Evolutionary conservation across 2,797 vertebrate species (phyloP).

Genomic region (Falco naumanni): DNA sequence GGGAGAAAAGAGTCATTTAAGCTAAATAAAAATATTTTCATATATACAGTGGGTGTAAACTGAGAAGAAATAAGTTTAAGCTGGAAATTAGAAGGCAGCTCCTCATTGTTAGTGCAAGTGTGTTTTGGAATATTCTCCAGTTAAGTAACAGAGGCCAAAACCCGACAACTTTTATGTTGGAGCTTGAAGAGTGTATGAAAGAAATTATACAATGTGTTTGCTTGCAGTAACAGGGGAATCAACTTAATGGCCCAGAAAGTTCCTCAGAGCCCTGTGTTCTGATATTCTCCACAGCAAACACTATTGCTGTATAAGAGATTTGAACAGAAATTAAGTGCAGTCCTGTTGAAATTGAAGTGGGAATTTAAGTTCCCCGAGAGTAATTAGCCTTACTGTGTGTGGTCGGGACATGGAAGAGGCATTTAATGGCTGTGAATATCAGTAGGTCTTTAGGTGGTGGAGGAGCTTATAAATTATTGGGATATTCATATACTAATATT

Average conservation of each 20-base stretch:
- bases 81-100: neutral
- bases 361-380: conserved; percentile 49
- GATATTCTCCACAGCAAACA: conserved; percentile 19
- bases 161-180: neutral
- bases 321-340: conserved; percentile 55
- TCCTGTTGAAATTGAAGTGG: conserved; percentile 65
- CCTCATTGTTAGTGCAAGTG: conserved; percentile 12
- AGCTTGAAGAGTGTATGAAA: neutral
- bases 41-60: neutral
- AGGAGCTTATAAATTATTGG: neutral
- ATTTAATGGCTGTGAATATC: conserved; percentile 28
- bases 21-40: neutral
- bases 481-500: neutral
- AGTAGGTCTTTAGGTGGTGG: conserved; percentile 7
- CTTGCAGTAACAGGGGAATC: conserved; percentile 42
- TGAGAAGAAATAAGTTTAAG: neutral
- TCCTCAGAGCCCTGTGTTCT: neutral
- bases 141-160: conserved; percentile 5
- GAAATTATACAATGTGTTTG: conserved; percentile 41
- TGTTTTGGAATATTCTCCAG: neutral
- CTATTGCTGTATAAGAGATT: conserved; percentile 22
- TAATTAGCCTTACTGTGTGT: conserved; percentile 66
- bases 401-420: conserved; percentile 34
- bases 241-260: conserved; percentile 56
- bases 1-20: neutral